Base-by-base conservation (phyloP, 2,797 vertebrate species). In the Anisognathus igniventris region DNA sequence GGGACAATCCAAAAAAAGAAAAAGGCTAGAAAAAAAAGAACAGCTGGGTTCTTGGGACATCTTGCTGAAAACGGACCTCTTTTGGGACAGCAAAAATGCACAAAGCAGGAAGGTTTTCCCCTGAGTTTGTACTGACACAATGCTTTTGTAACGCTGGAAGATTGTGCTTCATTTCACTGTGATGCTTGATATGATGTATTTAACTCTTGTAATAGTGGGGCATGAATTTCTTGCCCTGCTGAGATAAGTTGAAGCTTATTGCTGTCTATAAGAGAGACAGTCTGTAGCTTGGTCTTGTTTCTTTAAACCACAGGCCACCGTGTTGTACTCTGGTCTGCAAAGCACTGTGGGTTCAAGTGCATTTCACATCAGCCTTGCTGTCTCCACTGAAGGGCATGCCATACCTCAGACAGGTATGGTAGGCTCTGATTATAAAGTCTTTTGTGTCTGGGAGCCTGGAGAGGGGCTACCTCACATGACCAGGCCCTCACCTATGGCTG, bases 301-400 rank as follows among this genome's bases (percentile, higher is more conserved):
- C 40, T 78, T 79, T 86, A 54, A 74, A 45, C 8, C 24, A 4
- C 8, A 0, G 1, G 13, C 35, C 37, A 7, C 33, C 0, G 0
- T 27, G 7, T 21, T 67, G 23, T 40, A 28, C 31, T 24, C 20
- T 40, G 58, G 31, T 6, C 33, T 84, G 37, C 10, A 4, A 17
- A 64, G 35, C 0, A 0, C 20, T 0, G 0, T n/a, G 42, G 3
- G 3, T 50, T 79, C 48, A 20, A 17, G 23, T 39, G 18, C 17
- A 7, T 61, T 75, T 84, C 28, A 13, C 7, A 37, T 33, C n/a
- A 51, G 14, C 42, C 10, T 31, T 68, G 24, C n/a, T 71, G 19
- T 28, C 58, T 61, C 17, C 7, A 25, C 25, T 66, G 28, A 37
- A 65, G 77, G 31, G 18, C 9, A 9, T 35, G 8, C 25, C 33